Evolutionary conservation across 2,113 vertebrate genomes (phyloP).

Genomic region (Paraplagusia blochii): DNA sequence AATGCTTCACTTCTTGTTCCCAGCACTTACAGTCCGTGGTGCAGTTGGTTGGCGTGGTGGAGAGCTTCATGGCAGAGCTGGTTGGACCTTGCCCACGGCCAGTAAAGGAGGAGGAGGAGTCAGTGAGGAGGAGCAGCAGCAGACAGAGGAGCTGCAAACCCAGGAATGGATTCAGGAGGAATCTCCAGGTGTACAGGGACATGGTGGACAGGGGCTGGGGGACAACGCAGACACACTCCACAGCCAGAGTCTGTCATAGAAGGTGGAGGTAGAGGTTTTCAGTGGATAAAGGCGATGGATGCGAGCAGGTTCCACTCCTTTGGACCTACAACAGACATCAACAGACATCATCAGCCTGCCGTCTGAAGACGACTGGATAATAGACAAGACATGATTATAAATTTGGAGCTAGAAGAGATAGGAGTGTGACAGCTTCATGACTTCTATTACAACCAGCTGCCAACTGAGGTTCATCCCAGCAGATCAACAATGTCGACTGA

Average conservation of each 20-base stretch:
- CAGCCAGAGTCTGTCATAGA: neutral
- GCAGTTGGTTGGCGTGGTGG: neutral
- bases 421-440: no score
- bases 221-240: neutral
- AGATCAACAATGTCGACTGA: no score
- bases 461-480: no score
- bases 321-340: constrained; percentile 23
- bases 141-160: constrained; percentile 36
- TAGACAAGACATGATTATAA: no score
- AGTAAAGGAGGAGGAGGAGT: constrained; percentile 1
- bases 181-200: constrained; percentile 24
- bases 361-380: no score
- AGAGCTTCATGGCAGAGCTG: rapidly evolving
- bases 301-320: constrained; percentile 8
- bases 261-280: no score
- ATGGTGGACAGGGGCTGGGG: constrained; percentile 41
- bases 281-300: no score
- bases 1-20: neutral
- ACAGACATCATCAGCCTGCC: neutral
- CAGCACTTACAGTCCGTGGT: constrained; percentile 7
- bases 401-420: no score
- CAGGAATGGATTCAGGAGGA: constrained; percentile 13
- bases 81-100: rapidly evolving
- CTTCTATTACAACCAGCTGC: no score
- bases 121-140: constrained; percentile 37